phyloP scores from a whole-genome alignment of 2,888 invertebrate species.

The Pteria penguin region DNA sequence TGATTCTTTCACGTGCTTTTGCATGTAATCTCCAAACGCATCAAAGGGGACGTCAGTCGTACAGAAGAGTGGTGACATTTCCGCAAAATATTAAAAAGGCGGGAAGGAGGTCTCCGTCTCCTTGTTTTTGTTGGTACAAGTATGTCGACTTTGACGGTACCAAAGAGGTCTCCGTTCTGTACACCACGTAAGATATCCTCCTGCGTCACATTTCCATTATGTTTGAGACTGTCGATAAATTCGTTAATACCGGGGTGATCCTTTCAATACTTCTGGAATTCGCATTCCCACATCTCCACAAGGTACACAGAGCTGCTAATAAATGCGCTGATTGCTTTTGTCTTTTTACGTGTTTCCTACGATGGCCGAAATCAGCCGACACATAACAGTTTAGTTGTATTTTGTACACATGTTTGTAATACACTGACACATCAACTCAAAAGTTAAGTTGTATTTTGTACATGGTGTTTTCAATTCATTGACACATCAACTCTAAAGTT shows the following conservation, averaged over 20 bases:
- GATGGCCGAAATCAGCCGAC: no score
- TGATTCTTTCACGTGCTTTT: conserved; percentile 1
- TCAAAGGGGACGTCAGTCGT: conserved; percentile 13
- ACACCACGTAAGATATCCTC: conserved; percentile 12
- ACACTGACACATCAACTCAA: no score
- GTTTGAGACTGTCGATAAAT: no score
- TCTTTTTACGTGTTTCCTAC: no score
- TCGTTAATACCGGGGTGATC: background rate
- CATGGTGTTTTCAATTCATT: no score
- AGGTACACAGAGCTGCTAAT: background rate
- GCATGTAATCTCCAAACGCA: conserved; percentile 4
- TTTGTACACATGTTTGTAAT: no score
- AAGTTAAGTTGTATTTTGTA: no score
- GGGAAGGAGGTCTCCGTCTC: background rate
- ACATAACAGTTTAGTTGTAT: no score
- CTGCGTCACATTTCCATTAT: conserved; percentile 3
- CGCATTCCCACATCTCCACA: conserved; percentile 29
- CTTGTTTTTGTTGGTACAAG: background rate
- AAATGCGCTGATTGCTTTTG: background rate
- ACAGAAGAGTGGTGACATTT: conserved; percentile 13
- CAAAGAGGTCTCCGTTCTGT: background rate
- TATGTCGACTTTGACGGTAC: conserved; percentile 25
- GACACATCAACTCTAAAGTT: no score
- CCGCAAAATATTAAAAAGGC: conserved; percentile 6
- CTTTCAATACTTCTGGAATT: conserved; percentile 6